Base-by-base conservation (phyloP, 2,797 vertebrate species). In the Chaetophractus vellerosus region DNA sequence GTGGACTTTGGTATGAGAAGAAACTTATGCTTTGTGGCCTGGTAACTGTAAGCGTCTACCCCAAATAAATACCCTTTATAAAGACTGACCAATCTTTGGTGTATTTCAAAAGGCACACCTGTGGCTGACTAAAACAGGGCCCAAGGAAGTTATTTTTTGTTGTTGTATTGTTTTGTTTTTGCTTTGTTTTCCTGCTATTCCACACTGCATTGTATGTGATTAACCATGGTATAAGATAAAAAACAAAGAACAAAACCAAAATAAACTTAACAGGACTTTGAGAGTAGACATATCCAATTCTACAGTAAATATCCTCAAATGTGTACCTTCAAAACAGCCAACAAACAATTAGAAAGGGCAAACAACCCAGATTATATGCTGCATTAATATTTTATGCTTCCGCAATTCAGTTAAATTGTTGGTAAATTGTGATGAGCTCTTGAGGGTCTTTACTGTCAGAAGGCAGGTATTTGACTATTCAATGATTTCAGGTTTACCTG, bases 401-500 rank as follows among this genome's bases (percentile, higher is more conserved):
- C 28, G 61, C 4, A 75, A 69, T 59, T 41, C 16, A 88, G 28
- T 91, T 95, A 87, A 87, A 74, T 61, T 48, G 9, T 68, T 91
- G 16, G 9, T 26, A 93, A 84, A 92, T 63, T 81, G 16, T 66
- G 9, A 45, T 78, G 8, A 81, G 1, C 26, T 57, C 4, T 31
- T 75, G n/a, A 1, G 0, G n/a, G 45, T 6, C 57, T 66, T 86
- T 45, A 59, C 61, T 68, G 48, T 61, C 2, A 88, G 24, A 75
- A 63, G 15, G 68, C 6, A 76, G 6, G 7, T 82, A 23, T 63
- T 63, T 76, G 83, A 50, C 14, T 76, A 52, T 79, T 79, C 8
- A 89, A 5, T 78, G 55, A 81, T 92, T 82, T 72, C 21, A 61
- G 38, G 38, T 41, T 79, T 59, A 45, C 80, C 4, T 2, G 24